Evolutionary conservation across 2,888 invertebrate species (phyloP), one percentile per base, ranked within the genome.

Genomic region (Pammene fasciana): DNA sequence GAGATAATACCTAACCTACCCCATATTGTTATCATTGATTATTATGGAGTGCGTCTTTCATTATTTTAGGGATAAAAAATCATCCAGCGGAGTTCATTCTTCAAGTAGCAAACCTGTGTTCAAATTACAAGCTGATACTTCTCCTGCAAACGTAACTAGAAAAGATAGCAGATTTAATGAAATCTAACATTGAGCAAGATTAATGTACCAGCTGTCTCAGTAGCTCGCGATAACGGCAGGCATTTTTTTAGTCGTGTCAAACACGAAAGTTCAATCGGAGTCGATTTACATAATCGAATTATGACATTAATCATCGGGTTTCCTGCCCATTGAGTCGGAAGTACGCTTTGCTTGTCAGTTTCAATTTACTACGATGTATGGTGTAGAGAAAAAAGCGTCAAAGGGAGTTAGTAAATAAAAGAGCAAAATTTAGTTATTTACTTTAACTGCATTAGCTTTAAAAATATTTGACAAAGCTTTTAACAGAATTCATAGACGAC

Each of bases 241-340:
- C 34, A 14, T 65, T 60, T 65, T 64, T 52, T 68, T 57, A 16
- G 16, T 41, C n/a, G 9, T 50, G 68, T 68, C 64, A 57, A 65
- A 65, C 64, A 59, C 57, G 64, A 65, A 67, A 67, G 52, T 65
- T 59, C 52, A 60, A 65, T 65, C 48, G 43, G 70, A 41, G 60
- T 26, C 41, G 16, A 71, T 71, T 71, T 68, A 65, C 71, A 71
- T 71, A 71, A 71, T 68, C 60, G 71, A 64, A 71, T 68, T 61
- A 68, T 43, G 43, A 66, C 65, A 71, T 67, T 72, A 72, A 71
- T 68, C 65, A 65, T 60, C 61, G 68, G 18, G 48, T 70, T 70
- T 70, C 67, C 71, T 43, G 62, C 41, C 46, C 68, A 72, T 18
- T 71, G 71, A 34, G 18, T 68, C 68, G 68, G 71, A 72, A 72